A percentile compares a stretch with the other conserved stretches of the same genome.
phyloP scores from a whole-genome alignment of 2,888 invertebrate genomes.

The Drosophila austrosaltans region DNA sequence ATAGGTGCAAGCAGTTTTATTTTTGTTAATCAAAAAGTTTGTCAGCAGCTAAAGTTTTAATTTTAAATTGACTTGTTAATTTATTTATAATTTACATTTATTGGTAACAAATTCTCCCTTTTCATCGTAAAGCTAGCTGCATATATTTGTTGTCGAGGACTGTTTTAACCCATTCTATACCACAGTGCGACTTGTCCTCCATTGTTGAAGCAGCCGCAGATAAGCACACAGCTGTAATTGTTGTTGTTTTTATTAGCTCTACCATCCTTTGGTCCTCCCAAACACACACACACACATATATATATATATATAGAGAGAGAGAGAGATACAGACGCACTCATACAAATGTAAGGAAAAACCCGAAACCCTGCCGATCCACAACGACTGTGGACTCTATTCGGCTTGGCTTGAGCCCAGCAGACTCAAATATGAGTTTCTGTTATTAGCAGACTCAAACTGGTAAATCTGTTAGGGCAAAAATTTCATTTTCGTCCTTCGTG shows the following conservation, averaged over 20 bases:
- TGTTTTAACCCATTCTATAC: slow-evolving; percentile 2
- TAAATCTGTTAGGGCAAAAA: slow-evolving; percentile 7
- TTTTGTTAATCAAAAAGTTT: no score
- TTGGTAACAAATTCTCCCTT: no score
- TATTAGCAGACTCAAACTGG: slow-evolving; percentile 5
- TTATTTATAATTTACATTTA: no score
- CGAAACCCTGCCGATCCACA: slow-evolving; percentile 39
- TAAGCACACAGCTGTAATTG: slow-evolving; percentile 69
- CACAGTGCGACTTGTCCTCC: slow-evolving; percentile 42
- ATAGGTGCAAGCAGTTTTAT: no score
- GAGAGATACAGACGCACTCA: slow-evolving; percentile 19
- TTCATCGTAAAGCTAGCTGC: no score
- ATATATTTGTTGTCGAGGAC: no score
- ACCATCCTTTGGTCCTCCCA: slow-evolving; percentile 48
- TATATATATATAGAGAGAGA: background rate
- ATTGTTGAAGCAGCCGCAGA: slow-evolving; percentile 20
- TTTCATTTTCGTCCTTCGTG: slow-evolving; percentile 55
- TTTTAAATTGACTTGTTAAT: no score
- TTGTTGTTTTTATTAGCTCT: slow-evolving; percentile 66
- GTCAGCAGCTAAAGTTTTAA: no score
- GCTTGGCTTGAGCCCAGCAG: slow-evolving; percentile 55
- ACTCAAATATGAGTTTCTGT: slow-evolving; percentile 9
- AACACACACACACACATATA: slow-evolving; percentile 12
- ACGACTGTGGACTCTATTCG: slow-evolving; percentile 68
- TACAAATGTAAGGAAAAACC: slow-evolving; percentile 20